Base-by-base conservation (phyloP, 2,797 vertebrate species). In the Sebastiscus tertius region DNA sequence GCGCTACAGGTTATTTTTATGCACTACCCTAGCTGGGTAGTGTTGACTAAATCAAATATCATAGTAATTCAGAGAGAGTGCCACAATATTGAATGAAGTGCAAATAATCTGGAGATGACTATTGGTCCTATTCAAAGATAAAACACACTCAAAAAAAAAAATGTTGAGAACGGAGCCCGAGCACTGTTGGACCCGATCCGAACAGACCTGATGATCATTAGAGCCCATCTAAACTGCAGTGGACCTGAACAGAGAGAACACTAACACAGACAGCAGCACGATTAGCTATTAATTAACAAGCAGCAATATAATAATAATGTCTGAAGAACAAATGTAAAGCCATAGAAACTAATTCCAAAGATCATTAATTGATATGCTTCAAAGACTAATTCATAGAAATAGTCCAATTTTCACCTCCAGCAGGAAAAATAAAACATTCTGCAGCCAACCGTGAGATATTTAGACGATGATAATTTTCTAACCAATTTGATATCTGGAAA, bases 1-100 rank as follows among this genome's bases (percentile, higher is more conserved):
- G 24, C 20, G 46, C 36, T 58, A 52, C 27, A 72, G 62, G 78
- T 82, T 81, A 54, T 75, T 75, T 73, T 54, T 33, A 54, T 26
- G 55, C 39, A 31, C 24, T 56, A 46, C 26, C 33, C 5, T 46
- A 18, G 26, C 34, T 64, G 33, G 29, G 72, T 8, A 74, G 27
- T n/a, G 14, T 34, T 33, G 12, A 70, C 49, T 26, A 36, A 69
- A 67, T 77, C 4, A 56, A 64, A 80, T 58, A 13, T 55, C 1
- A 7, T 2, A 27, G 6, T 36, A 14, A 67, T 70, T 77, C 33
- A 2, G 6, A 18, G 14, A 61, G 42, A 62, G 18, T 4, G 11
- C 36, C 22, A 73, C 70, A 56, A 34, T 39, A 49, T 31, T 52
- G 5, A 74, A 54, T 65, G n/a, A 72, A 76, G 8, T 16, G 4